A percentile compares a stretch with the other conserved stretches of the same genome.
phyloP scores from a whole-genome alignment of 2,888 invertebrate species.

The Lepidochrysops patricia region DNA sequence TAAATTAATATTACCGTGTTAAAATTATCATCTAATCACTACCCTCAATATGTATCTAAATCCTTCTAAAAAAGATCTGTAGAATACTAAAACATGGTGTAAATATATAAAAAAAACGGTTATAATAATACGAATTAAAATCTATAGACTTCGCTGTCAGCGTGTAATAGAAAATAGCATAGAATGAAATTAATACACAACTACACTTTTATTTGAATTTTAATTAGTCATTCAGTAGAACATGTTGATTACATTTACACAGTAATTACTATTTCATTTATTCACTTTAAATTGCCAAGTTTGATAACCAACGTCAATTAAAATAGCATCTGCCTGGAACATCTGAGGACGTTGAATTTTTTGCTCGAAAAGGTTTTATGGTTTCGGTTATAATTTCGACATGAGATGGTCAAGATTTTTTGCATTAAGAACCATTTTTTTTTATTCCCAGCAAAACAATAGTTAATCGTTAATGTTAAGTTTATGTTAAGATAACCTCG shows the following conservation, averaged over 20 bases:
- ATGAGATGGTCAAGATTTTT: not conserved
- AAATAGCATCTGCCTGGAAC: not conserved
- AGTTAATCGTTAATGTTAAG: not conserved
- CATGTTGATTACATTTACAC: not conserved
- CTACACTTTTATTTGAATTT: conserved; percentile 3
- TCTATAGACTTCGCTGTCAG: not conserved
- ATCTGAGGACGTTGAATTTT: not conserved
- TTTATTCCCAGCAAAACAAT: not conserved
- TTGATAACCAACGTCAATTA: not conserved
- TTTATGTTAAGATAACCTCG: conserved; percentile 25
- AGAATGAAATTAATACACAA: conserved; percentile 7
- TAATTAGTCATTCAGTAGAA: not conserved
- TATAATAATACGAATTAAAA: not conserved
- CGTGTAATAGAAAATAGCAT: conserved; percentile 8
- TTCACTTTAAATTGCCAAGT: not conserved
- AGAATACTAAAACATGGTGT: no score
- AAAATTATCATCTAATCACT: no score
- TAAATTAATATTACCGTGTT: no score
- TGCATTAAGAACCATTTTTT: not conserved
- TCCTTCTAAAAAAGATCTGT: no score
- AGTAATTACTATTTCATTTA: not conserved
- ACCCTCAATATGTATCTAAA: no score
- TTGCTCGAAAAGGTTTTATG: not conserved
- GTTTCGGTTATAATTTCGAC: not conserved
- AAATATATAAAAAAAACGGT: not conserved